Evolutionary conservation across 2,797 vertebrate genomes (phyloP).

Genomic region (Tragopan temminckii): DNA sequence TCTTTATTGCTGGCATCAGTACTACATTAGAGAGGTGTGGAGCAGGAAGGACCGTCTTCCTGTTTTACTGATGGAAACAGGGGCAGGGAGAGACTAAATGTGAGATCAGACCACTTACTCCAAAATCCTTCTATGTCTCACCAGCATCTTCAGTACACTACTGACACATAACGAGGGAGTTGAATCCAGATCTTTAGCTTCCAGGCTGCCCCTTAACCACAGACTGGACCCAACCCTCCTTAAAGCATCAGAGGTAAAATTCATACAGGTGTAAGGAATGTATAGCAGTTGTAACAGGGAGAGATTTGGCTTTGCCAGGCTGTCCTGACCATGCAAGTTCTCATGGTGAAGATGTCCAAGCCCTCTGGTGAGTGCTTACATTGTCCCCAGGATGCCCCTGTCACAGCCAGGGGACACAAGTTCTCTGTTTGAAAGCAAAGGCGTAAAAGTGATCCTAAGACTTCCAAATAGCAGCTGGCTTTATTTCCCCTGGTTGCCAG

Average conservation of each 20-base stretch:
- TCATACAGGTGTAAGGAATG: background rate
- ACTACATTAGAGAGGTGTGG: background rate
- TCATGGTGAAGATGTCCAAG: background rate
- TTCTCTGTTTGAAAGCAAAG: fast-evolving
- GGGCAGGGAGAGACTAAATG: background rate
- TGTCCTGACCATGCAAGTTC: background rate
- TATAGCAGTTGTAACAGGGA: background rate
- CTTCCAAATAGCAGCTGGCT: background rate
- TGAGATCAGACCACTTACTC: background rate
- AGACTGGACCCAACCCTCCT: background rate
- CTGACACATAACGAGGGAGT: background rate
- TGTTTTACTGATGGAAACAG: background rate
- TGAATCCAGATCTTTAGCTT: background rate
- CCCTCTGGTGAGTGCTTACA: background rate
- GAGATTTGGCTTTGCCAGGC: background rate
- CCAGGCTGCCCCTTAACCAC: background rate
- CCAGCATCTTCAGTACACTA: background rate
- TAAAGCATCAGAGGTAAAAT: background rate
- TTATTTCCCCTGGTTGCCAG: slow-evolving; percentile 56
- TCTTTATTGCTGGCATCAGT: background rate
- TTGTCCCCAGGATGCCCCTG: background rate
- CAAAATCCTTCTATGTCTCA: background rate
- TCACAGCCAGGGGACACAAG: background rate
- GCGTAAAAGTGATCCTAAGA: background rate
- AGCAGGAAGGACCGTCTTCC: background rate